Base-by-base conservation (phyloP, 2,888 invertebrate species). In the Chrysomela aeneicollis region DNA sequence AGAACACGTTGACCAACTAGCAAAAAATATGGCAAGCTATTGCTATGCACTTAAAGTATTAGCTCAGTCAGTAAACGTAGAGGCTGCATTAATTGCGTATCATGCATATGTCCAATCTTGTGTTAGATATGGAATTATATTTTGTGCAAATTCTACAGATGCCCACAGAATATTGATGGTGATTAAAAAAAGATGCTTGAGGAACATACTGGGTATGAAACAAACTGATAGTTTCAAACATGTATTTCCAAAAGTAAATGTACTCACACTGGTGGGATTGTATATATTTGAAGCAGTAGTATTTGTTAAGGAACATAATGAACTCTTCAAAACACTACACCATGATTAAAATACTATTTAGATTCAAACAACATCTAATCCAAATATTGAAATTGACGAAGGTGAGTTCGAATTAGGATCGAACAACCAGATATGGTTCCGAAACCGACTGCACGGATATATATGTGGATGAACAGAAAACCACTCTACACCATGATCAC, bases 41-140 rank as follows among this genome's bases (percentile, higher is more conserved):
- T 52, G 51, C 51, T 51, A 51, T 51, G 30, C 51, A 52, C 51
- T 52, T 26, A 22, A 26, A n/a, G 26, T 52, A 52, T 21, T 52
- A 22, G 51, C 26, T 52, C 51, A 26, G 26, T 22, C 51, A 26
- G 51, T 2, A 5, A 52, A 26, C 51, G 21, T 52, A 52, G 30
- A 30, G 51, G 51, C 51, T 52, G 30, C 51, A 52, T 52, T 26
- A 30, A 52, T 22, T 52, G 30, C 9, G 15, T 52, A 52, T 22
- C 30, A 30, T 22, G 51, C 30, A 52, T 52, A 52, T 22, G 51
- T 52, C 51, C 30, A 17, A 52, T 52, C 15, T 52, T n/a, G 12
- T 30, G n/a, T 52, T 52, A 52, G 21, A 52, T 52, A 30, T 52
- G 30, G 30, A 52, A 52, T 52, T 26, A 52, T 52, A n/a, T 51